Evolutionary conservation across 2,888 invertebrate species (phyloP), one percentile per base, ranked within the genome.

Genomic region (Philhelius pedissequus): DNA sequence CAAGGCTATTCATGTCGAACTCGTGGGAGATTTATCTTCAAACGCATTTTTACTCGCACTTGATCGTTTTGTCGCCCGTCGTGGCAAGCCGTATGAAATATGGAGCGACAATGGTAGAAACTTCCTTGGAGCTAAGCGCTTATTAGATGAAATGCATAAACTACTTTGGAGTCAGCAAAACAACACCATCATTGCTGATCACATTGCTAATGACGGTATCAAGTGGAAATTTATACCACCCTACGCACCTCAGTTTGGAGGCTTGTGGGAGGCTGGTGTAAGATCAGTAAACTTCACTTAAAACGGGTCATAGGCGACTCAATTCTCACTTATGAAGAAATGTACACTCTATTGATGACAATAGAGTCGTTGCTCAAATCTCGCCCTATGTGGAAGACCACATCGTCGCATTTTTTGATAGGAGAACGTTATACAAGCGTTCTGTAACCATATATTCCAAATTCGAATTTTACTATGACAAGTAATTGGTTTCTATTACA

Each of bases 1-100:
- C 32, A 79, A 79, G 9, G 79, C 71, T 4, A 50, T 69, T 9
- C 81, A 76, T 9, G n/a, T 81, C 0, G 75, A 81, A 25, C 40
- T 76, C 3, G 62, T 68, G 8, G 75, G 48, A 3, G 83, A 83
- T 11, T 43, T 75, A 2, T 56, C 66, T 3, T 56, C 78, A 8
- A 30, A 6, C 5, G 50, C 70, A 7, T 78, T 70, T 50, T 38
- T 68, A 1, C 25, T 54, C 4, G 56, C 76, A 8, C n/a, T 82
- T 13, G 66, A 66, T 68, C 58, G 74, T 4, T 73, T 73, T 20
- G 32, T 35, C 3, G 22, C 32, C 9, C 74, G 68, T 6, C 54
- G 71, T 27, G 71, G 76, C 13, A 76, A 66, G 25, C 77, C 40
- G 22, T 4, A 20, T 13, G 62, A 64, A 48, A 48, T 64, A 6